Evolutionary conservation across 2,113 vertebrate species (phyloP), one percentile per base, ranked within the genome.

Genomic region (Eudyptes chrysolophus): DNA sequence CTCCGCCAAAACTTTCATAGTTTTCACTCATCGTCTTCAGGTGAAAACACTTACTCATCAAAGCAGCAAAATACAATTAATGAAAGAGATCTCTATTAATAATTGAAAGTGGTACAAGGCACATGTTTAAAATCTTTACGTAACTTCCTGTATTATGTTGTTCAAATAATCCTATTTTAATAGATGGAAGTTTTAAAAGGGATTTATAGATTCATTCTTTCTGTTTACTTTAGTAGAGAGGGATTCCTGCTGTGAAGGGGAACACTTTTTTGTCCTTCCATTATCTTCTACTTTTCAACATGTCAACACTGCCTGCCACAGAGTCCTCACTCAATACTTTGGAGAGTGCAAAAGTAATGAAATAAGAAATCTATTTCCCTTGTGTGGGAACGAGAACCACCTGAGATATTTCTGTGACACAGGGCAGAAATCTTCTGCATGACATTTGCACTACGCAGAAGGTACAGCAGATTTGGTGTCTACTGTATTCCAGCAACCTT

Each of bases 21-120:
- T 22, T 60, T 34, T 96, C 87, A 87, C 57, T 91, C 94, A 92
- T 75, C 77, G 3, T 79, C 89, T 72, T 49, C 78, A 72, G 48
- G 16, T 40, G 51, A 93, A 96, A 96, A 92, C 68, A 95, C 48
- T 81, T 86, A 90, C 57, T 95, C 91, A 91, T 82, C 81, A 79
- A 72, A 94, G 78, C 32, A 92, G 69, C 69, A 92, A 95, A 92
- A 85, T 25, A 60, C 32, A 87, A 54, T 10, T n/a, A 64, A 89
- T 77, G 78, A 96, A 94, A 96, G 89, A 96, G n/a, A 17, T 72
- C 64, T 92, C 76, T 84, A 36, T 89, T 92, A 90, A 36, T 27
- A 92, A 77, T 0, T 84, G 72, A 44, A 84, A 95, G 69, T 0
- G 0, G 74, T 65, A 72, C 61, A 11, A 9, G 40, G 42, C n/a